Evolutionary conservation across 2,797 vertebrate species (phyloP).

Genomic region (Yasuhikotakia modesta): DNA sequence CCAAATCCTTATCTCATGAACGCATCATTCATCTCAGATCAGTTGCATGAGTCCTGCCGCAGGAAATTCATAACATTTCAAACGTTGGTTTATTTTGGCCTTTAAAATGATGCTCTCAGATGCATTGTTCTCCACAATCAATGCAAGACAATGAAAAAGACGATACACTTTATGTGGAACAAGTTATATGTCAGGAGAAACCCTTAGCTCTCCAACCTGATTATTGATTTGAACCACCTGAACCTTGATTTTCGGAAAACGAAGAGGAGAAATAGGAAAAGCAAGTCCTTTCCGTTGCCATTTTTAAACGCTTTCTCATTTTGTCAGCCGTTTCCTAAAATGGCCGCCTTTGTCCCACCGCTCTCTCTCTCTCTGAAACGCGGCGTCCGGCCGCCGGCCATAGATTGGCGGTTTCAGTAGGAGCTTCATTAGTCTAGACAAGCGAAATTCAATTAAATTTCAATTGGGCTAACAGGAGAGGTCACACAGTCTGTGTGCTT

Average conservation of each 20-base stretch:
- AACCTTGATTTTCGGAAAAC: too few species aligned
- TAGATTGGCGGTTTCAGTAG: constrained; percentile 76
- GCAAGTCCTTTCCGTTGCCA: constrained; percentile 49
- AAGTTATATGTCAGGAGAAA: background rate
- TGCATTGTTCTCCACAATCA: too few species aligned
- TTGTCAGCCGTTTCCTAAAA: constrained; percentile 48
- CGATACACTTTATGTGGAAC: too few species aligned
- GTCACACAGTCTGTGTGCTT: constrained; percentile 76
- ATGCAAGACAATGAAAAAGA: too few species aligned
- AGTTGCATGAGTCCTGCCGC: background rate
- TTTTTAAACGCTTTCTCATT: constrained; percentile 48
- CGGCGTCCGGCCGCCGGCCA: background rate
- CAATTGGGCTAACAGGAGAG: constrained; percentile 79
- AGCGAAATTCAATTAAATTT: constrained; percentile 83
- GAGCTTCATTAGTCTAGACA: constrained; percentile 83
- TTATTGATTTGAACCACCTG: too few species aligned
- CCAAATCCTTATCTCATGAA: constrained; percentile 4
- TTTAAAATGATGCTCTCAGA: background rate
- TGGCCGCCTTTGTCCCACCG: constrained; percentile 44
- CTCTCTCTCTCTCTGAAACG: constrained; percentile 4
- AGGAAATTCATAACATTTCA: background rate
- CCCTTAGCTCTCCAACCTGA: background rate
- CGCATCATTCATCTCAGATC: background rate
- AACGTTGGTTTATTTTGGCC: background rate
- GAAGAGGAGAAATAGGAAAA: too few species aligned